Base-by-base conservation (phyloP, 2,888 invertebrate species). In the Automeris io region DNA sequence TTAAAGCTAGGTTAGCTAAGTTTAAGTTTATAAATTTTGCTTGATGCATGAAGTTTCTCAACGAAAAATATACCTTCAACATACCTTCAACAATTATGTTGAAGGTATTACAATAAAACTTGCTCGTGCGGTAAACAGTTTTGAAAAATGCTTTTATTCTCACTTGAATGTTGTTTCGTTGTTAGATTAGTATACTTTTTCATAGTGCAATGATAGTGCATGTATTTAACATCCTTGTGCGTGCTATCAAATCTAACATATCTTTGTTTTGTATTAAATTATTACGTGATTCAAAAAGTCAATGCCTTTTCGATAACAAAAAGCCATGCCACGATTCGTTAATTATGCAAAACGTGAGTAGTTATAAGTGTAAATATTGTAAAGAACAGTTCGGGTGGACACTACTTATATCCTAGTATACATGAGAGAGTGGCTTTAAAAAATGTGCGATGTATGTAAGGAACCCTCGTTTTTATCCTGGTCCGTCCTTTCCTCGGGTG, bases 381-480 rank as follows among this genome's bases (percentile, higher is more conserved):
- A 45, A 49, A 57, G 56, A 54, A 57, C 57, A 63, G 62, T 63
- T 75, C 78, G 83, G 83, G 81, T 86, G 85, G 79, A 82, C 83
- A 80, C 78, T 74, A 55, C 57, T 41, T 51, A 58, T 57, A 47
- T 62, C 58, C 67, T 52, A 45, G 51, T 56, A 45, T 46, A 54
- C 64, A 66, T 56, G 64, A 54, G 60, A 54, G 72, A 44, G 47
- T 51, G 71, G 51, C 46, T 50, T 26, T 18, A 12, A 32, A 24
- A 26, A 40, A 24, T 36, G 36, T 37, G n/a, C n/a, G 35, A 40
- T 35, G 35, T 24, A 26, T 36, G 33, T 21, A 25, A 18, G 36
- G 21, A 18, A 33, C 33, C 36, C 13, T n/a, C n/a, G 23, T 8
- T 8, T 19, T 25, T 19, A 19, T 57, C 54, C 61, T 39, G 40